Evolutionary conservation across 2,888 invertebrate species (phyloP), one percentile per base, ranked within the genome.

Genomic region (Drosophila subquinaria): DNA sequence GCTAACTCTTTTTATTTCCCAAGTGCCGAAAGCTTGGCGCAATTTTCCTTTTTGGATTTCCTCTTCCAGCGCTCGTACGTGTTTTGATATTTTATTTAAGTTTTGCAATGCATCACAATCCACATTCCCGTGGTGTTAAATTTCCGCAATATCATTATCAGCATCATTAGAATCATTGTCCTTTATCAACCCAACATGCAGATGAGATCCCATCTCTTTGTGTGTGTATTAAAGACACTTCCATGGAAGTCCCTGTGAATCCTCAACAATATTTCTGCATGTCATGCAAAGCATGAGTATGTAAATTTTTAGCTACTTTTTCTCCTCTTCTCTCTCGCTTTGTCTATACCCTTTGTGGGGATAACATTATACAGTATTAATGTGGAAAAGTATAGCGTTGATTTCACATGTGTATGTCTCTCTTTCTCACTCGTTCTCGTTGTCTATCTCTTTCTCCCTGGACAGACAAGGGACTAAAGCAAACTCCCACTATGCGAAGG

Each of bases 241-340:
- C 15, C 35, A 27, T 43, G 15, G 23, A 13, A 53, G 47, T 10
- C 48, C 38, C 17, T 51, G n/a, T n/a, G 47, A 30, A n/a, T 47
- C 35, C 35, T 35, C 15, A 30, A 48, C 42, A 59, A 47, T 60
- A 78, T 80, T 82, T 80, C 76, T 73, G 82, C 88, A 76, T 82
- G 76, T 89, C 88, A 89, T 73, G 81, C 75, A 59, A 77, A 81
- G 73, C 86, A 88, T 87, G 86, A 87, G 86, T 89, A 89, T 87
- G 89, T 77, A 89, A 87, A 87, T 84, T 84, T 75, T 17, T 59
- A n/a, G 52, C 60, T 35, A 45, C 65, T 59, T 47, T 51, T 47
- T 33, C 50, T 47, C 38, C 48, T 47, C 40, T 61, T 15, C n/a
- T 13, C 27, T 27, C 5, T 23, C n/a, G 6, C 23, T 52, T 38